phyloP scores from a whole-genome alignment of 2,888 invertebrate genomes.

The Conistra vaccinii region DNA sequence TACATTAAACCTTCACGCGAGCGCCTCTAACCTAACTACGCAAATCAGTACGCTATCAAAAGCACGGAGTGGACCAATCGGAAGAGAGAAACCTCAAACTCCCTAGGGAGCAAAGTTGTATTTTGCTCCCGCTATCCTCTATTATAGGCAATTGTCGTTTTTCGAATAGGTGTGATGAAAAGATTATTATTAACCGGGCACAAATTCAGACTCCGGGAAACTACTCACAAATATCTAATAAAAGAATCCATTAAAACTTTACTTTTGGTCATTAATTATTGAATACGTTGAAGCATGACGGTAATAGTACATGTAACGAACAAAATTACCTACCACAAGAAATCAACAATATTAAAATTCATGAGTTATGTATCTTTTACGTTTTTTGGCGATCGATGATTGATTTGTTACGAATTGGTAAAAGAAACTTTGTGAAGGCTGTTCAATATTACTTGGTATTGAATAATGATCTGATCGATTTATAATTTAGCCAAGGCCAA shows the following conservation, averaged over 20 bases:
- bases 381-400: conserved; percentile 8
- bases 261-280: too few relatives aligned
- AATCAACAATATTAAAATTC: conserved; percentile 22
- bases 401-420: neutral
- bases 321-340: neutral
- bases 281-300: neutral
- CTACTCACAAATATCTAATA: neutral
- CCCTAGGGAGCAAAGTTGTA: too few relatives aligned
- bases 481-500: neutral
- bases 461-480: neutral
- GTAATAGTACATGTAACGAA: conserved; percentile 8
- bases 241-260: neutral
- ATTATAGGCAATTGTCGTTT: too few relatives aligned
- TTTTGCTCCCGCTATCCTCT: too few relatives aligned
- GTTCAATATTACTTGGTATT: neutral
- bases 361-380: conserved; percentile 24
- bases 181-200: too few relatives aligned
- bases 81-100: too few relatives aligned
- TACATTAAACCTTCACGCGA: too few relatives aligned
- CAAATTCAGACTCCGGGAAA: neutral
- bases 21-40: too few relatives aligned
- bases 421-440: conserved; percentile 7
- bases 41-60: too few relatives aligned
- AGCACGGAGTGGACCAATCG: too few relatives aligned
- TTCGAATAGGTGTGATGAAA: too few relatives aligned